Base-by-base conservation (phyloP, 1,140 invertebrate species). In the Drosophila murphyi region DNA sequence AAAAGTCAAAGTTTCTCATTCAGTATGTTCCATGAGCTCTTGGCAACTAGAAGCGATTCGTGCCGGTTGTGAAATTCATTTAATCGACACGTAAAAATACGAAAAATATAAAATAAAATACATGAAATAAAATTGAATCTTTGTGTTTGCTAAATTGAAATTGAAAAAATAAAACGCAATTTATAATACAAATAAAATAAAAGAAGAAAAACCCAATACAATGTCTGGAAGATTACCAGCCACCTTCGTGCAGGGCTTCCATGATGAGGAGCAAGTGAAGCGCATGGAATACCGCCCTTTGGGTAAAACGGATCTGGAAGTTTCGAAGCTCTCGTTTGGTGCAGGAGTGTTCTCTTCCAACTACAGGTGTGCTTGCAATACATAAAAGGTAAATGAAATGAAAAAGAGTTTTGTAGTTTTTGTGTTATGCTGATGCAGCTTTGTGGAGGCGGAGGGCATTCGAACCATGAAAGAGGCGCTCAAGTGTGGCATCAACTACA, bases 401-500 rank as follows among this genome's bases (percentile, higher is more conserved):
- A 56, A 2, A 5, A 28, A 69, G 35, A 51, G 20, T 3, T 5
- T 3, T 39, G 8, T 10, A n/a, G 35, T 8, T 35, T 20, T 31
- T 28, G 32, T n/a, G 6, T 2, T 4, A n/a, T 60, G 43, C 47
- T 59, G 1, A 35, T 8, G 95, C 97, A 41, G 89, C 7, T 80
- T 92, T 57, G 86, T 92, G 8, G 93, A 96, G 52, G 82, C 94
- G 4, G 95, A 97, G 89, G 95, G 94, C 29, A 95, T 96, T 60
- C 87, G 94, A 52, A 95, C 96, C 1, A 93, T 98, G 28, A 93
- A 94, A 34, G 93, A 95, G 73, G 96, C 96, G 1, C 90, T 99
- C 5, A 96, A 95, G 89, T 93, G 93, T 56, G 98, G 98, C n/a
- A 94, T 99, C n/a, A 99, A 99, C 93, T 98, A 97, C 78, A 95